These are phyloP conservation scores for Panonychus citri DNA, from an alignment of 1,140 invertebrate genomes.

Conservation along the genomic window DNA sequence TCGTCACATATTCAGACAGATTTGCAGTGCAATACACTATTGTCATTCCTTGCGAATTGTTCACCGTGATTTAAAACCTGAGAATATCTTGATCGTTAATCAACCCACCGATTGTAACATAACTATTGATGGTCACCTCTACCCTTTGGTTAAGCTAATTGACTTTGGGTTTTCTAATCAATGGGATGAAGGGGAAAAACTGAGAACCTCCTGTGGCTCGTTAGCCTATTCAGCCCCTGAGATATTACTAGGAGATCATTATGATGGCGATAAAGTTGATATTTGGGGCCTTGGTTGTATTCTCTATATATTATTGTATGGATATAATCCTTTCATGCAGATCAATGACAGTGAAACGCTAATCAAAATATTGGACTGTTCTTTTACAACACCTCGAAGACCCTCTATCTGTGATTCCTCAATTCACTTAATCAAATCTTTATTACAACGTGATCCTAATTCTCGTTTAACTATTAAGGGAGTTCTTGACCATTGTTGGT, in stretches of 20 bases:
- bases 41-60: constrained; percentile 86
- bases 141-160: constrained; percentile 89
- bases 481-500: constrained; percentile 71
- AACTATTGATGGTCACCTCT: constrained; percentile 38
- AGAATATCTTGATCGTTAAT: constrained; percentile 90
- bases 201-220: constrained; percentile 97
- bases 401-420: constrained; percentile 6
- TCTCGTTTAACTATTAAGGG: constrained; percentile 63
- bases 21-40: constrained; percentile 87
- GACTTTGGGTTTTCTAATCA: constrained; percentile 94
- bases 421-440: constrained; percentile 7
- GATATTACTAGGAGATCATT: constrained; percentile 43
- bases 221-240: constrained; percentile 97
- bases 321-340: constrained; percentile 12
- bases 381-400: constrained; percentile 8
- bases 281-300: constrained; percentile 36
- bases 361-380: constrained; percentile 11
- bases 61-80: constrained; percentile 88
- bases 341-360: constrained; percentile 13
- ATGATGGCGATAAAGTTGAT: constrained; percentile 28
- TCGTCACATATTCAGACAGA: constrained; percentile 75
- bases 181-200: constrained; percentile 85
- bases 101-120: not conserved
- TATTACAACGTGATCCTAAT: constrained; percentile 45
- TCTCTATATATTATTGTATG: constrained; percentile 19